Percentiles rank a stretch among this genome's conserved stretches.
These are phyloP conservation scores for Erpetoichthys calabaricus DNA, from an alignment of 2,797 vertebrate genomes.

Conservation along the genomic window DNA sequence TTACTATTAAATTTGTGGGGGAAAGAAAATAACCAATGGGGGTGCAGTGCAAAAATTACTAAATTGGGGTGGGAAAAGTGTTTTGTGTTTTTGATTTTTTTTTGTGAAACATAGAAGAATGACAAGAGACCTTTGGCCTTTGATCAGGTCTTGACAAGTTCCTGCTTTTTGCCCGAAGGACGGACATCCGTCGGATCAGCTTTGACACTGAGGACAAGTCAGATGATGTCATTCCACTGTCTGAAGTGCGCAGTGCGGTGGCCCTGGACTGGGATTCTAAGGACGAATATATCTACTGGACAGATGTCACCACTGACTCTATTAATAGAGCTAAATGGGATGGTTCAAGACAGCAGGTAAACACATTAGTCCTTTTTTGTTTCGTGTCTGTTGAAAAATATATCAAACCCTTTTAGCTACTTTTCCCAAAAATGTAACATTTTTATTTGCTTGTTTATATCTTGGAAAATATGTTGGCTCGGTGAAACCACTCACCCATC, in stretches of 20 bases:
- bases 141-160: constrained; percentile 99
- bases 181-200: constrained; percentile 99
- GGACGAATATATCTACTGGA: constrained; percentile 90
- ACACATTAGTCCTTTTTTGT: constrained; percentile 24
- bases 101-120: constrained; percentile 82
- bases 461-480: too few relatives aligned
- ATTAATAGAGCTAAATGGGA: constrained; percentile 96
- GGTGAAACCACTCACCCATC: too few relatives aligned
- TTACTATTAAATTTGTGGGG: too few relatives aligned
- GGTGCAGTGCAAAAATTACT: too few relatives aligned
- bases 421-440: neutral
- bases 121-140: constrained; percentile 99
- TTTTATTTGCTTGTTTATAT: too few relatives aligned
- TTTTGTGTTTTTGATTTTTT: constrained; percentile 63
- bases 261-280: constrained; percentile 91
- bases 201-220: constrained; percentile 95
- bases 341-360: constrained; percentile 86
- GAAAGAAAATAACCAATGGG: too few relatives aligned
- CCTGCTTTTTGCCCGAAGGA: constrained; percentile 99
- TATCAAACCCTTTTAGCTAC: too few relatives aligned
- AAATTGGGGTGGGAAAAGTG: constrained; percentile 21
- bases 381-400: neutral
- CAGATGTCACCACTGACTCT: constrained; percentile 93
- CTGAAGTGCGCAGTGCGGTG: constrained; percentile 90
- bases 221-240: constrained; percentile 88